Evolutionary conservation across 2,797 vertebrate species (phyloP).

Genomic region (Cyprinodon diabolis): DNA sequence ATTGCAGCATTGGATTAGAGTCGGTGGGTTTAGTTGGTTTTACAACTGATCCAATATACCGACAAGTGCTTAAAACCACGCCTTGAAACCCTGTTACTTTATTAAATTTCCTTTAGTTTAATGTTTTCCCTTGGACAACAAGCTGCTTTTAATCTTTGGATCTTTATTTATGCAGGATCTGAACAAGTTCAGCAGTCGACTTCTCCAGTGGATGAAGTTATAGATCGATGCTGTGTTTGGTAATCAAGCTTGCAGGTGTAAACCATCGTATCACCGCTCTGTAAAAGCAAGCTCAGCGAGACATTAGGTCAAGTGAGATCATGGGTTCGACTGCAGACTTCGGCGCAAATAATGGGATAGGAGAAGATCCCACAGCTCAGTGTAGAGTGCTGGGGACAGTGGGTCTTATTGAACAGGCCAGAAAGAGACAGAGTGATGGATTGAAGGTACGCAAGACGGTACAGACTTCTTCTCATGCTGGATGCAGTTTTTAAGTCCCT

Average conservation of each 20-base stretch:
- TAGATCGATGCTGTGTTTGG: not conserved
- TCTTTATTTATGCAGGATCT: not conserved
- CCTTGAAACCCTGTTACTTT: too few species aligned
- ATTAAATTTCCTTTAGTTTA: not conserved
- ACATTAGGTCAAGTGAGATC: slow-evolving; percentile 54
- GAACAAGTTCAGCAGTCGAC: not conserved
- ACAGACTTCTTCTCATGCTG: slow-evolving; percentile 11
- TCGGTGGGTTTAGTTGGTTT: slow-evolving; percentile 1
- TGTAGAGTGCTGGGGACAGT: slow-evolving; percentile 50
- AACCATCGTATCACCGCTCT: slow-evolving; percentile 24
- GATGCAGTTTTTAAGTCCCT: slow-evolving; percentile 23
- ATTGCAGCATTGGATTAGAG: slow-evolving; percentile 2
- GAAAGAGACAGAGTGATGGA: slow-evolving; percentile 5
- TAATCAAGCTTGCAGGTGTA: slow-evolving; percentile 14
- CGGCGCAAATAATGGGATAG: slow-evolving; percentile 75
- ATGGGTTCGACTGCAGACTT: slow-evolving; percentile 56
- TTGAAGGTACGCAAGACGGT: not conserved
- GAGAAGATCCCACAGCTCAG: slow-evolving; percentile 61
- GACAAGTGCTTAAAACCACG: not conserved
- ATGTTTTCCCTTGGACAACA: not conserved
- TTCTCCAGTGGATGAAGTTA: not conserved
- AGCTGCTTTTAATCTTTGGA: not conserved
- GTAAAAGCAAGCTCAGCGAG: slow-evolving; percentile 26
- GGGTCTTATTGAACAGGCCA: slow-evolving; percentile 39
- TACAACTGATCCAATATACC: slow-evolving; percentile 4